Base-by-base conservation (phyloP, 2,888 invertebrate genomes). In the Microctonus hyperodae region DNA sequence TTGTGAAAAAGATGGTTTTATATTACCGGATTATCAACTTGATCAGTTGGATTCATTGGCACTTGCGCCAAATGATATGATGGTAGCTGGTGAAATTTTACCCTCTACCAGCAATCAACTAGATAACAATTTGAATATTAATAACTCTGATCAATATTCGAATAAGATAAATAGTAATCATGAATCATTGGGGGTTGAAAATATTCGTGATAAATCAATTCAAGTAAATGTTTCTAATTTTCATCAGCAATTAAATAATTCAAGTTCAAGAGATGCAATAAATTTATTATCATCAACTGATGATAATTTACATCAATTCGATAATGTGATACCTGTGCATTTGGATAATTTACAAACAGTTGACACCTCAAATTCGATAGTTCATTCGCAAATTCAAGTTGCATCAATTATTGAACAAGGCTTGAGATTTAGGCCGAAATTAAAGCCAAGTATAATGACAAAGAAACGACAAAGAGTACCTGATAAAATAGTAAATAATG, bases 41-140 rank as follows among this genome's bases (percentile, higher is more conserved):
- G 82, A 83, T 59, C 78, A 81, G 65, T 68, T 83, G 13, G 81
- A 81, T 69, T 75, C 79, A 0, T 51, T 81, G 57, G 66, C 77
- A 0, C 70, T 81, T 0, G 76, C 80, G 2, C 74, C 80, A 0
- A 79, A 80, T 13, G 79, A 79, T 53, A 80, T 81, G 78, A 78
- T 80, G 76, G 76, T 83, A 0, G 76, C 80, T 0, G 80, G 76
- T 23, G 81, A 83, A 64, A 78, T 81, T 44, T 65, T 82, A 13
- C 79, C 81, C 0, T 79, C 80, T 0, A 75, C 78, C 0, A 79
- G 75, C 59, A 69, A 63, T 10, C 76, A 77, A 4, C 56, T 66
- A 0, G 33, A 37, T n/a, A 37, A 13, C 4, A 48, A 10, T 51
- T 53, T 62, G 13, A 37, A 23, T 22, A 51, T 62, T 13, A 37